Percentiles rank a stretch among this genome's conserved stretches.
These are phyloP conservation scores for Anadara kagoshimensis DNA, from an alignment of 1,140 invertebrate genomes.

Conservation along the genomic window DNA sequence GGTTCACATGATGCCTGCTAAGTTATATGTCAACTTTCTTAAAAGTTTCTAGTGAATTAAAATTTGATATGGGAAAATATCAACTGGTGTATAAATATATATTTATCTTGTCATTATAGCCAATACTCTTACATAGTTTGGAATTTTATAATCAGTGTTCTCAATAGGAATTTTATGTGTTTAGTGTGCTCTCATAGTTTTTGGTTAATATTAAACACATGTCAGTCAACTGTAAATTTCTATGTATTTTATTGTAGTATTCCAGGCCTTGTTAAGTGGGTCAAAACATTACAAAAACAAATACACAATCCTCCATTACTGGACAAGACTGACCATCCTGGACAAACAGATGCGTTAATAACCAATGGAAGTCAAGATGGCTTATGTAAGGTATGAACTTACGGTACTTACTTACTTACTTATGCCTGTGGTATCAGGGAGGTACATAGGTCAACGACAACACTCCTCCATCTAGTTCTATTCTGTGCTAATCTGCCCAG, in stretches of 20 bases:
- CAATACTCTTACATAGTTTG: background rate
- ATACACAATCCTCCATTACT: constrained; percentile 81
- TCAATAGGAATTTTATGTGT: background rate
- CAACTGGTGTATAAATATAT: background rate
- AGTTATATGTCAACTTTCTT: background rate
- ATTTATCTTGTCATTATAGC: too few relatives aligned
- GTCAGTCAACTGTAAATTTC: background rate
- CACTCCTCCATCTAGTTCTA: too few relatives aligned
- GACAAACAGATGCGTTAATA: constrained; percentile 75
- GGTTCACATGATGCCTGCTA: background rate
- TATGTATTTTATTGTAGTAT: constrained; percentile 58
- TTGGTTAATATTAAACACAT: background rate
- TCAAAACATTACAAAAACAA: constrained; percentile 80
- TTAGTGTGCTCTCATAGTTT: background rate
- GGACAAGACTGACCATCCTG: constrained; percentile 75
- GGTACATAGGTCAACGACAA: too few relatives aligned
- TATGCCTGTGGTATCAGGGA: too few relatives aligned
- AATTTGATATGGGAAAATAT: background rate
- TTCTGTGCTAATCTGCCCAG: too few relatives aligned
- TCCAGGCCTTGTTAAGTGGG: constrained; percentile 78
- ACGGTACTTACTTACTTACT: too few relatives aligned
- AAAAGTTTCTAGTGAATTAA: background rate
- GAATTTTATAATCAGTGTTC: background rate
- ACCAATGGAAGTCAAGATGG: constrained; percentile 86
- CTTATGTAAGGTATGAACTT: constrained; percentile 79